phyloP scores from a whole-genome alignment of 37 sponge, comb jelly and placozoan species.

The Oscarella lobularis region DNA sequence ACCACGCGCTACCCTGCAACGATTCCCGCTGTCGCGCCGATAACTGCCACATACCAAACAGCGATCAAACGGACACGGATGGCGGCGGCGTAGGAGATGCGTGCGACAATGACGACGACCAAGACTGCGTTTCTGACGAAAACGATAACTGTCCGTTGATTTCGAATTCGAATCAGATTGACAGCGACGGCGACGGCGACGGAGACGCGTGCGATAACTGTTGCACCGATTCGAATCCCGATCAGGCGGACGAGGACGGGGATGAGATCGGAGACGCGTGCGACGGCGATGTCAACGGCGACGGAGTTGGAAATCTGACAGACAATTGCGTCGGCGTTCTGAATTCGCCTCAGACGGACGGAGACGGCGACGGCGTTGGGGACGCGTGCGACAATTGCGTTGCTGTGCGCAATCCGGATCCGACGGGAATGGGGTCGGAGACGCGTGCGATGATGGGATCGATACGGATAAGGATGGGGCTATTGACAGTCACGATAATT shows the following conservation, averaged over 20 bases:
- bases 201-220: slow-evolving; percentile 51
- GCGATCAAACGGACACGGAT: slow-evolving; percentile 3
- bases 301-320: slow-evolving; percentile 38
- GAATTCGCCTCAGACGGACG: background rate
- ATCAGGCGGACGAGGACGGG: background rate
- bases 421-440: slow-evolving; percentile 3
- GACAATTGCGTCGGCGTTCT: slow-evolving; percentile 30
- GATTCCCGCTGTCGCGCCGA: background rate
- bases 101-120: slow-evolving; percentile 29
- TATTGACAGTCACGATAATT: slow-evolving; percentile 38
- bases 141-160: slow-evolving; percentile 56
- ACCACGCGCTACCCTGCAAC: background rate
- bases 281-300: slow-evolving; percentile 14
- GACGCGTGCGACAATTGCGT: slow-evolving; percentile 2
- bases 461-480: slow-evolving; percentile 54
- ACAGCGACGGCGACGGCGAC: slow-evolving; percentile 49
- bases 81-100: slow-evolving; percentile 1
- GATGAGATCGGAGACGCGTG: background rate
- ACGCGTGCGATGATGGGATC: slow-evolving; percentile 14
- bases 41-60: slow-evolving; percentile 37
- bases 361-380: slow-evolving; percentile 3
- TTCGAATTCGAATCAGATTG: slow-evolving; percentile 44
- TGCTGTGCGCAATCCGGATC: background rate
- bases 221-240: background rate
- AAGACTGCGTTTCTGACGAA: slow-evolving; percentile 26